Percentiles rank a stretch among this genome's conserved stretches.
phyloP scores from a whole-genome alignment of 2,797 vertebrate genomes.

The Australoheros facetus region DNA sequence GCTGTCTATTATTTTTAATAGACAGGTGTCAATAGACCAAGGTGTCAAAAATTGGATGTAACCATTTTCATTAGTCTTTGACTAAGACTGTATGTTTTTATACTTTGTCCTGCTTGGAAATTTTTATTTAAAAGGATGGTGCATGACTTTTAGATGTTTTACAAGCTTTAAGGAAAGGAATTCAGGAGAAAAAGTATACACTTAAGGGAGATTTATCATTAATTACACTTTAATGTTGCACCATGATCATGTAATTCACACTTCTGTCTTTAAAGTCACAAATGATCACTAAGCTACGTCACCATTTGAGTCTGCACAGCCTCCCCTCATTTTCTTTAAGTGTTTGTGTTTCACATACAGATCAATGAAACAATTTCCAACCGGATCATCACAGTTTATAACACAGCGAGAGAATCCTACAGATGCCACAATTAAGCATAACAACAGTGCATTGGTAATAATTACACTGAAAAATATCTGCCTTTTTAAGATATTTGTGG shows the following conservation, averaged over 20 bases:
- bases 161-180: neutral
- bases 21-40: too few species aligned
- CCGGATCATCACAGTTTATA: slow-evolving; percentile 10
- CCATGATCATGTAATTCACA: neutral
- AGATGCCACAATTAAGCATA: slow-evolving; percentile 23
- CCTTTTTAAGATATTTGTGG: slow-evolving; percentile 8
- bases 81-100: neutral
- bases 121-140: neutral
- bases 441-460: slow-evolving; percentile 13
- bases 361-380: neutral
- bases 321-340: neutral
- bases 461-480: slow-evolving; percentile 42
- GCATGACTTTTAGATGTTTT: neutral
- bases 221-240: neutral
- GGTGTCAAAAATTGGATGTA: neutral
- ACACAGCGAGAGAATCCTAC: slow-evolving; percentile 61
- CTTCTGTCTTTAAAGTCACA: neutral
- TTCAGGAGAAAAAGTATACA: neutral
- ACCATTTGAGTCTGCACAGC: neutral
- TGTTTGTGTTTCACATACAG: neutral
- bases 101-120: too few species aligned
- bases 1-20: neutral
- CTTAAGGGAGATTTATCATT: too few species aligned
- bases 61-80: neutral
- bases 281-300: neutral